These are phyloP conservation scores for Eumeta japonica DNA, from an alignment of 1,140 invertebrate genomes.

Conservation along the genomic window DNA sequence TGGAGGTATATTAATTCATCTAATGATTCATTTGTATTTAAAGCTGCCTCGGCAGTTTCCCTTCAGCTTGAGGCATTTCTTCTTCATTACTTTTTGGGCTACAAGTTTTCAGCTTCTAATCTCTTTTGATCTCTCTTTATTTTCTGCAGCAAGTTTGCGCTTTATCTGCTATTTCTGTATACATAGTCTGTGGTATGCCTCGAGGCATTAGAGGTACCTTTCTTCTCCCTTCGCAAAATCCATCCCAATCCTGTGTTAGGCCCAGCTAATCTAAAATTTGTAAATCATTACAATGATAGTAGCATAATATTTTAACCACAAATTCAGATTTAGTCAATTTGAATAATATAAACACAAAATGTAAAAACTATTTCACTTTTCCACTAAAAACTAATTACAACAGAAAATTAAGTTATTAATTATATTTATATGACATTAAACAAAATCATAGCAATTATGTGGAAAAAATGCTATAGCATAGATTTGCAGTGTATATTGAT, in stretches of 20 bases:
- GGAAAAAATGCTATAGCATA: no score
- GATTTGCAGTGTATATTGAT: no score
- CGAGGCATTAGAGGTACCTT: constrained; percentile 78
- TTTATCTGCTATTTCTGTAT: constrained; percentile 80
- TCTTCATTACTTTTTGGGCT: constrained; percentile 34
- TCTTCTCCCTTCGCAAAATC: constrained; percentile 81
- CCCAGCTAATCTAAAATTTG: constrained; percentile 74
- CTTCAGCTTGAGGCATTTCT: constrained; percentile 32
- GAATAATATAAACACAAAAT: no score
- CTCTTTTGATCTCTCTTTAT: constrained; percentile 40
- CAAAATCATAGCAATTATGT: no score
- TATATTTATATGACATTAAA: no score
- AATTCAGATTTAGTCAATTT: no score
- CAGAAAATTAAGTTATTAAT: no score
- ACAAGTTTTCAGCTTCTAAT: constrained; percentile 33
- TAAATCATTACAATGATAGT: no score
- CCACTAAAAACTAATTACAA: no score
- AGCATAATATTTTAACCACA: no score
- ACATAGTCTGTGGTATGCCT: constrained; percentile 77
- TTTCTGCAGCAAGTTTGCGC: constrained; percentile 53
- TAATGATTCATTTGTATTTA: constrained; percentile 32
- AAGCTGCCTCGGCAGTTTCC: no score
- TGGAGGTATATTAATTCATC: constrained; percentile 37
- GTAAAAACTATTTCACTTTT: no score
- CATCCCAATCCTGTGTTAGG: constrained; percentile 80